Percentiles rank a stretch among this genome's conserved stretches.
Conservation (phyloP, 2,888 invertebrate genomes). For the Eupsilia transversa region DNA sequence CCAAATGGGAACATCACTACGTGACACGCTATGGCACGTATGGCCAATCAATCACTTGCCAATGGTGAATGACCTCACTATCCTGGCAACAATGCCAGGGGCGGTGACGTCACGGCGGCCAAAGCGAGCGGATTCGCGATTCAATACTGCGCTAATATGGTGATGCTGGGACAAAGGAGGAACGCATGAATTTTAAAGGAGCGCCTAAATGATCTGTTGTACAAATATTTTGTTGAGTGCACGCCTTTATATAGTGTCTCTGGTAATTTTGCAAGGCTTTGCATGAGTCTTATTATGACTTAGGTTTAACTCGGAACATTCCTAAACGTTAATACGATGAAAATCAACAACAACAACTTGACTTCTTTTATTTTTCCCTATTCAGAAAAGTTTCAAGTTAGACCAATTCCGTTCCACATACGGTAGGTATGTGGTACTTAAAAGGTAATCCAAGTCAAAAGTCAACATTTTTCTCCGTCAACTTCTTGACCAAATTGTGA, state of each 20-base stretch:
- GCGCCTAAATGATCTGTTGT: slow-evolving; percentile 58
- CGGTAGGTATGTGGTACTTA: no score
- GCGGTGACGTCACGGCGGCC: slow-evolving; percentile 73
- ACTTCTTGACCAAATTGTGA: not conserved
- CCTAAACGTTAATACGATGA: not conserved
- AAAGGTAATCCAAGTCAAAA: no score
- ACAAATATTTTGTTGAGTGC: slow-evolving; percentile 53
- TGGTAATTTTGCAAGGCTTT: slow-evolving; percentile 25
- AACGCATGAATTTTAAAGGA: slow-evolving; percentile 62
- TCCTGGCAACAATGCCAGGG: slow-evolving; percentile 74
- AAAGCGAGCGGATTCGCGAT: slow-evolving; percentile 65
- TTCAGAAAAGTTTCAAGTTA: not conserved
- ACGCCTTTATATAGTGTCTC: slow-evolving; percentile 31
- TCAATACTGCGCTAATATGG: slow-evolving; percentile 68
- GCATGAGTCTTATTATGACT: not conserved
- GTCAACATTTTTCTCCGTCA: not conserved
- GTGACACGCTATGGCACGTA: slow-evolving; percentile 74
- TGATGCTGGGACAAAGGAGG: slow-evolving; percentile 62
- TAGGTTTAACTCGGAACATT: not conserved
- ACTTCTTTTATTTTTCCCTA: not conserved
- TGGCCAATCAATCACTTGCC: slow-evolving; percentile 78
- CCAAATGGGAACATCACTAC: slow-evolving; percentile 67
- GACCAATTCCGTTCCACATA: no score
- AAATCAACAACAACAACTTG: not conserved
- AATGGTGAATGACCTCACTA: slow-evolving; percentile 82